phyloP scores from a whole-genome alignment of 2,797 vertebrate genomes.

The Sardinella longiceps region DNA sequence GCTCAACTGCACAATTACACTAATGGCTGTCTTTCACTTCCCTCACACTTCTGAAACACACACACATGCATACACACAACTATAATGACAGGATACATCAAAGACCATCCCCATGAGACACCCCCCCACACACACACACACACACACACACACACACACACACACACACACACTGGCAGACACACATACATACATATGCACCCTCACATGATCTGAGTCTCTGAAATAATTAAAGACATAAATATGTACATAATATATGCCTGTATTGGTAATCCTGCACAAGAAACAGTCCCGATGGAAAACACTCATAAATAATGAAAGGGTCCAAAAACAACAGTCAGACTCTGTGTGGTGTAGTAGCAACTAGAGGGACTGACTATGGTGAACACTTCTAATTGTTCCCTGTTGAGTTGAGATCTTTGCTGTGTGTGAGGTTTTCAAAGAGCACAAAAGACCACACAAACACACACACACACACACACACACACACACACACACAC shows the following conservation, averaged over 20 bases:
- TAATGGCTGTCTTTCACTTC: neutral
- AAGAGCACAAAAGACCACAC: neutral
- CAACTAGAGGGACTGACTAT: too few species aligned
- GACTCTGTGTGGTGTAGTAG: neutral
- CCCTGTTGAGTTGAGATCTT: slow-evolving; percentile 2
- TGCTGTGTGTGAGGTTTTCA: slow-evolving; percentile 16
- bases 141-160: neutral
- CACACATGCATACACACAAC: too few species aligned
- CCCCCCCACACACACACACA: neutral
- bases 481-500: too few species aligned
- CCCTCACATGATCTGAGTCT: neutral
- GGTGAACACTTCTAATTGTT: neutral
- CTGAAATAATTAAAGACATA: neutral
- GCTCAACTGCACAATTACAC: neutral
- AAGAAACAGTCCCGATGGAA: neutral
- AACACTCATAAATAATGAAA: neutral
- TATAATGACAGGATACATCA: neutral
- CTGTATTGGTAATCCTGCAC: neutral
- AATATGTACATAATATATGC: neutral
- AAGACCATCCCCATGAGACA: neutral
- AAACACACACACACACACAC: neutral
- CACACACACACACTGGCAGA: too few species aligned
- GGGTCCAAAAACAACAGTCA: neutral
- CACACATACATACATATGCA: neutral
- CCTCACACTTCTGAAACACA: neutral